Percentiles rank a stretch among this genome's conserved stretches.
Evolutionary conservation across 2,888 invertebrate species (phyloP).

Genomic region (Nymphalis c-album): DNA sequence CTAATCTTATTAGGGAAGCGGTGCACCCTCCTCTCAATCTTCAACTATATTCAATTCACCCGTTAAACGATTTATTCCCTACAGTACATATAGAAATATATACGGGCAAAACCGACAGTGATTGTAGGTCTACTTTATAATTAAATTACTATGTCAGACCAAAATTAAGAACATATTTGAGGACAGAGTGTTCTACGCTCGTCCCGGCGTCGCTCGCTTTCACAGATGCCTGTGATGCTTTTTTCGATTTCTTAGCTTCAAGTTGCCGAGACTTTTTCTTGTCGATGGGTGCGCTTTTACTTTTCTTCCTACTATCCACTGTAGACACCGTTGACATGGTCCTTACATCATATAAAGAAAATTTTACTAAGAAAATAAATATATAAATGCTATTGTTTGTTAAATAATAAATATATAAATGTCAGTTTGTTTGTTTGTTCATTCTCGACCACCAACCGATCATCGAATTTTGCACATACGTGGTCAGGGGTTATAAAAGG

Average conservation of each 20-base stretch:
- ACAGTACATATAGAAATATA: too few relatives aligned
- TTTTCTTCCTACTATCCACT: slow-evolving; percentile 58
- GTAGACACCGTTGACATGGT: slow-evolving; percentile 56
- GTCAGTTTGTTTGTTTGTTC: too few relatives aligned
- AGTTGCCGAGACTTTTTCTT: slow-evolving; percentile 50
- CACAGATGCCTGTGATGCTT: slow-evolving; percentile 52
- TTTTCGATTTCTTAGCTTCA: slow-evolving; percentile 52
- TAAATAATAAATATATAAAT: too few relatives aligned
- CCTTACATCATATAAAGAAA: slow-evolving; percentile 37
- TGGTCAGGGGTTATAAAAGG: too few relatives aligned
- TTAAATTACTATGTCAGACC: slow-evolving; percentile 45
- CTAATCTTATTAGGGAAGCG: too few relatives aligned
- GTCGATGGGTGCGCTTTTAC: slow-evolving; percentile 51
- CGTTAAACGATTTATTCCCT: too few relatives aligned
- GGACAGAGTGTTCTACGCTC: slow-evolving; percentile 51
- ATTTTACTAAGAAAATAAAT: neutral
- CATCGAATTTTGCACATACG: too few relatives aligned
- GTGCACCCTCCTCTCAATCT: too few relatives aligned
- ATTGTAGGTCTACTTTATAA: neutral
- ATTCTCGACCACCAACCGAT: too few relatives aligned
- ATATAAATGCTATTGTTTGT: too few relatives aligned
- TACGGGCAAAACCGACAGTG: neutral
- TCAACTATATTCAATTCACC: too few relatives aligned
- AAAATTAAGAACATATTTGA: slow-evolving; percentile 71
- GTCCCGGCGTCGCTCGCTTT: slow-evolving; percentile 50